phyloP scores from a whole-genome alignment of 1,140 invertebrate species.

The Dolichoris vasculosae region DNA sequence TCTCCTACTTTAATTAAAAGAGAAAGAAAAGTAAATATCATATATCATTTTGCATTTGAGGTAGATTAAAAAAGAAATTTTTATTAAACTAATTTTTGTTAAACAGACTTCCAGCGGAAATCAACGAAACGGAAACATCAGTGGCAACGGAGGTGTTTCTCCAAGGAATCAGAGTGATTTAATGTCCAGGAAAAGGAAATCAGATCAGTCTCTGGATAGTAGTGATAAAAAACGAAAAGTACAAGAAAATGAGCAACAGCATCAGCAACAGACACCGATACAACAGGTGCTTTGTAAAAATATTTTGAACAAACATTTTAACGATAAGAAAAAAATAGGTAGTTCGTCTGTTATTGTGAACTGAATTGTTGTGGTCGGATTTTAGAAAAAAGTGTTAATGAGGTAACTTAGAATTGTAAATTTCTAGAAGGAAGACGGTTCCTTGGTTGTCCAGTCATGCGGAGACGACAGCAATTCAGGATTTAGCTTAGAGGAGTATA shows the following conservation, averaged over 20 bases:
- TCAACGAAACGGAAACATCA: conserved; percentile 64
- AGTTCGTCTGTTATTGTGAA: conserved; percentile 11
- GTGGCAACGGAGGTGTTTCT: conserved; percentile 62
- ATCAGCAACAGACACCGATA: conserved; percentile 12
- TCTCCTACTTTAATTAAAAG: conserved; percentile 82
- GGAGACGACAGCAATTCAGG: conserved; percentile 70
- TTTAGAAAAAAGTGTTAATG: not conserved
- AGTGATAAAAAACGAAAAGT: conserved; percentile 63
- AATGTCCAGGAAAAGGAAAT: conserved; percentile 60
- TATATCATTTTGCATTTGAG: not conserved
- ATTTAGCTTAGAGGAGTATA: conserved; percentile 69
- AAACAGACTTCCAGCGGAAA: conserved; percentile 60
- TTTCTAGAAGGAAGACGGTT: conserved; percentile 63
- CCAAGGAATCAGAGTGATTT: conserved; percentile 59
- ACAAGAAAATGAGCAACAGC: conserved; percentile 58
- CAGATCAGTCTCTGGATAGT: conserved; percentile 60
- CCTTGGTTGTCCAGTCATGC: conserved; percentile 63
- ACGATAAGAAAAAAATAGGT: not conserved
- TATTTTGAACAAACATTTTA: not conserved
- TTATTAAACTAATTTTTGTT: conserved; percentile 10
- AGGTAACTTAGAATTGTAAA: conserved; percentile 16
- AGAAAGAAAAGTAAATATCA: conserved; percentile 76
- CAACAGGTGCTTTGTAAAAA: conserved; percentile 39
- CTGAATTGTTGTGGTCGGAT: conserved; percentile 23
- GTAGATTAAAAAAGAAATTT: conserved; percentile 17